A percentile compares a stretch with the other conserved stretches of the same genome.
phyloP scores from a whole-genome alignment of 2,113 vertebrate species.

The Stegastes partitus region DNA sequence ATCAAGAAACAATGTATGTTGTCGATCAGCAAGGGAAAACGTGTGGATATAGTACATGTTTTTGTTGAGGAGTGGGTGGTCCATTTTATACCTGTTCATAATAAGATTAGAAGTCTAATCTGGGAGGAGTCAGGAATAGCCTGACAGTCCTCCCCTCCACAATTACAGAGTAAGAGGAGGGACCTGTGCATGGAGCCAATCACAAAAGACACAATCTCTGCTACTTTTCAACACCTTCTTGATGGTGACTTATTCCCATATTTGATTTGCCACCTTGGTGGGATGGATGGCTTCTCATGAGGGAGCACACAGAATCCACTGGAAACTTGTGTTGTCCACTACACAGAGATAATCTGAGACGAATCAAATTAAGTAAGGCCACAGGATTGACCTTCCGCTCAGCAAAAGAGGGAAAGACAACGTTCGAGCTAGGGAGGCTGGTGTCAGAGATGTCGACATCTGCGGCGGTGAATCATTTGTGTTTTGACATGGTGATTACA shows the following conservation, averaged over 20 bases:
- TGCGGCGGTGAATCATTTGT: constrained; percentile 3
- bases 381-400: constrained; percentile 66
- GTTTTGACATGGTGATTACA: constrained; percentile 16
- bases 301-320: constrained; percentile 19
- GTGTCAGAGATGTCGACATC: constrained; percentile 38
- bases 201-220: constrained; percentile 8
- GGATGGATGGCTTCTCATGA: constrained; percentile 10
- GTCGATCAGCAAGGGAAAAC: background rate
- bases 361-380: constrained; percentile 66
- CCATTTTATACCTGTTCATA: constrained; percentile 65
- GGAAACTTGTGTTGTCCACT: constrained; percentile 11
- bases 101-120: constrained; percentile 84
- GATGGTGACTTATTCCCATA: background rate
- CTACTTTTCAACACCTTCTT: constrained; percentile 26
- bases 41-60: background rate
- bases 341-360: constrained; percentile 70
- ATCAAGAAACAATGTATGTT: background rate
- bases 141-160: constrained; percentile 27
- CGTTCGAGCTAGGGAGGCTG: constrained; percentile 42
- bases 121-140: constrained; percentile 77
- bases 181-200: constrained; percentile 9
- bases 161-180: background rate
- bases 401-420: constrained; percentile 15
- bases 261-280: constrained; percentile 7
- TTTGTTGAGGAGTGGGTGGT: constrained; percentile 51